Percentiles rank a stretch among this genome's conserved stretches.
Conservation (phyloP, 2,888 invertebrate genomes). For the Apotomis capreana region DNA sequence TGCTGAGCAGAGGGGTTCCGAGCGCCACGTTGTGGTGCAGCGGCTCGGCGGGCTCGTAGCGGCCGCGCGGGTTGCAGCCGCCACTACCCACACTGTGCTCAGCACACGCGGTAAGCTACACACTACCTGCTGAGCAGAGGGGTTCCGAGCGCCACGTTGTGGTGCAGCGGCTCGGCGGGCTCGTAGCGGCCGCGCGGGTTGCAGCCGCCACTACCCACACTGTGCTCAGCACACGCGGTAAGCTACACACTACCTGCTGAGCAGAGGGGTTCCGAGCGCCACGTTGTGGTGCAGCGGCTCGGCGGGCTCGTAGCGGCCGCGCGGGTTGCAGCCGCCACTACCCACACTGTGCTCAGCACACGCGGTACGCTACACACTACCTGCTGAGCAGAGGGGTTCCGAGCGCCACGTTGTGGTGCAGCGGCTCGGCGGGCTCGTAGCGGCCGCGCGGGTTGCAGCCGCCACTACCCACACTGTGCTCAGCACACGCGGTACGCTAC, state of each 20-base stretch:
- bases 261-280: conserved; percentile 89
- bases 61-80: conserved; percentile 94
- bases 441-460: conserved; percentile 94
- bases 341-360: conserved; percentile 92
- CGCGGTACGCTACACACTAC: conserved; percentile 50
- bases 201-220: conserved; percentile 92
- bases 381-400: conserved; percentile 90
- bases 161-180: conserved; percentile 84
- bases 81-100: conserved; percentile 91
- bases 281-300: conserved; percentile 87
- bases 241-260: conserved; percentile 81
- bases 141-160: conserved; percentile 89
- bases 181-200: conserved; percentile 92
- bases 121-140: conserved; percentile 87
- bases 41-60: conserved; percentile 85
- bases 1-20: conserved; percentile 90
- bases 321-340: conserved; percentile 93
- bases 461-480: conserved; percentile 93
- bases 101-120: conserved; percentile 77
- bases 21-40: conserved; percentile 88
- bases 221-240: conserved; percentile 86
- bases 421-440: conserved; percentile 85
- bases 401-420: conserved; percentile 88
- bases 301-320: conserved; percentile 86
- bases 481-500: conserved; percentile 89